Base-by-base conservation (phyloP, 2,113 vertebrate species). In the Eulacestoma nigropectus region DNA sequence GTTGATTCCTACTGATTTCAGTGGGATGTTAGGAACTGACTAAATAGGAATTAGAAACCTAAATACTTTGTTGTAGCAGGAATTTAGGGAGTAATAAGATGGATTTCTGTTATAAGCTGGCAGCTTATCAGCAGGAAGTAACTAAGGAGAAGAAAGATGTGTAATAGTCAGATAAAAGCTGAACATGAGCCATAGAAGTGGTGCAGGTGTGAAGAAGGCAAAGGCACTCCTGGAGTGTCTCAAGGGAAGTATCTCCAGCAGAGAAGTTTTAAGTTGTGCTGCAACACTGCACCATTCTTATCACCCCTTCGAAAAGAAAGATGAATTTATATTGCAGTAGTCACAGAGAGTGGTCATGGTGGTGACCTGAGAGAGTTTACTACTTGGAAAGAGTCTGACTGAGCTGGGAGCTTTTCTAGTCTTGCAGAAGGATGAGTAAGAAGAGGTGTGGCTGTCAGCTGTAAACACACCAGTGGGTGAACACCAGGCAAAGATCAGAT, bases 1-100 rank as follows among this genome's bases (percentile, higher is more conserved):
- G 10, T n/a, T 67, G 85, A 87, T 96, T 90, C 68, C 68, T 63
- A 55, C 52, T 78, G 83, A 92, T 93, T 92, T 92, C 83, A 75
- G 60, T 1, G 3, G 74, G 53, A 60, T 56, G 14, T 79, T 79
- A 90, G 74, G 42, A 70, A 33, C 18, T 3, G 0, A 32, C 89
- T 87, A 90, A 90, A 86, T 47, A 90, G 68, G 60, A 92, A 96
- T 93, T 97, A 87, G 73, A 81, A 94, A 81, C 30, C 16, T 81
- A 90, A 95, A 86, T 44, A 81, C 63, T 94, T 84, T 72, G 47
- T 67, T 96, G 67, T 59, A 92, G n/a, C 39, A 84, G 86, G 33
- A 47, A 56, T 22, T 95, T 70, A 90, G 42, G 33, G 60, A 84
- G 21, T 81, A 95, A 84, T 87, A 78, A 81, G 35, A 72, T 63